Percentiles rank a stretch among this genome's conserved stretches.
Conservation (phyloP, 1,140 invertebrate genomes). For the Dermatophagoides farinae region DNA sequence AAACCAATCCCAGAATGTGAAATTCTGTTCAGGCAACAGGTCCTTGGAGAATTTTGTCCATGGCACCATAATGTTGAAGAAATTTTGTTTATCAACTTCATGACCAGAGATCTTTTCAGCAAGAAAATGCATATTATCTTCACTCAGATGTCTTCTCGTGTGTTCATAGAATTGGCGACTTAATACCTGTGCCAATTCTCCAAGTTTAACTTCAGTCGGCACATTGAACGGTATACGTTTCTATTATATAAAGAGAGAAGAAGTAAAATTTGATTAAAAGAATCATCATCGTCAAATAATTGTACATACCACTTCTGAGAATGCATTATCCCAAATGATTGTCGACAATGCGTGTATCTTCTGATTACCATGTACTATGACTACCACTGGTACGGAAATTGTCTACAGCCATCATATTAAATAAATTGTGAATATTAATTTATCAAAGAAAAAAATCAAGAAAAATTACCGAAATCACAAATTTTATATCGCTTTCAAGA, state of each 20-base stretch:
- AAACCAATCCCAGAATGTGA: constrained; percentile 99
- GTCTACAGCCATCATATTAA: constrained; percentile 40
- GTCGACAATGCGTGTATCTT: constrained; percentile 92
- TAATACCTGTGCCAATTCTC: constrained; percentile 58
- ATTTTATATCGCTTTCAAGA: constrained; percentile 65
- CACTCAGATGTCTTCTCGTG: constrained; percentile 54
- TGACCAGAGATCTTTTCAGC: constrained; percentile 62
- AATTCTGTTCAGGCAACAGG: constrained; percentile 63
- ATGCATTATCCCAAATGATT: constrained; percentile 92
- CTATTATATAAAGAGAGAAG: constrained; percentile 16
- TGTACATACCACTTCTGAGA: constrained; percentile 48
- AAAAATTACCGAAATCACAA: constrained; percentile 40
- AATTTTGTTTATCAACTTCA: constrained; percentile 22
- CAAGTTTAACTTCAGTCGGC: constrained; percentile 67
- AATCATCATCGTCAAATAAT: neutral
- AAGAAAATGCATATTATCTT: constrained; percentile 66
- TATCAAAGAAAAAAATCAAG: neutral
- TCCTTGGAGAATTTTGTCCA: constrained; percentile 91
- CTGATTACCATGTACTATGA: constrained; percentile 92
- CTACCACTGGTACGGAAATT: constrained; percentile 80
- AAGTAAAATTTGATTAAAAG: neutral
- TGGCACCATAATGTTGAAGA: constrained; percentile 37
- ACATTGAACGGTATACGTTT: constrained; percentile 68
- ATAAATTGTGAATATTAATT: neutral
- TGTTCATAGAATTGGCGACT: constrained; percentile 68